These are phyloP conservation scores for Coccyzus lansbergi DNA, from an alignment of 2,797 vertebrate genomes.

Conservation along the genomic window DNA sequence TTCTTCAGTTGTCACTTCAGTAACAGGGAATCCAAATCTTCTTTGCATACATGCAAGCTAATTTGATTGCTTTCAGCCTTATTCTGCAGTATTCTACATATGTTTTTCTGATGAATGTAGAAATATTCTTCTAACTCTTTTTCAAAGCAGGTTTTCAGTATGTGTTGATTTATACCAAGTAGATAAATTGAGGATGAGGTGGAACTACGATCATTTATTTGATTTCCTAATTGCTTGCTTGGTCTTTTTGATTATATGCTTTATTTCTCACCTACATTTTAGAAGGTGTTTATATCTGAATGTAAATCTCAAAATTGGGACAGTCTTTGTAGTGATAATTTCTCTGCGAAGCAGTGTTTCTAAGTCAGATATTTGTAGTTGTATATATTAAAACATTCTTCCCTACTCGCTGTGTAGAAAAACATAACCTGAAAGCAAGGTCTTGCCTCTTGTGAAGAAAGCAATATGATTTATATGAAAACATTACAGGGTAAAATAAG, in stretches of 20 bases:
- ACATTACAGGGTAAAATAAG: not conserved
- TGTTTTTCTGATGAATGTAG: not conserved
- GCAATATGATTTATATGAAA: not conserved
- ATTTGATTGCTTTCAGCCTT: not conserved
- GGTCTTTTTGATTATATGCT: not conserved
- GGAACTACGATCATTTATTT: not conserved
- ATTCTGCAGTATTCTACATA: not conserved
- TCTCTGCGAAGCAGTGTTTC: not conserved
- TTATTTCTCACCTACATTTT: not conserved
- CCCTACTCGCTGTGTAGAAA: not conserved
- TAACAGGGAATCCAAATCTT: not conserved
- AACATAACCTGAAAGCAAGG: not conserved
- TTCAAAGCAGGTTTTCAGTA: not conserved
- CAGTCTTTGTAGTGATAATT: not conserved
- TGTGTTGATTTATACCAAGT: not conserved
- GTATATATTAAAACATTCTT: not conserved
- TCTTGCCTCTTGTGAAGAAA: not conserved
- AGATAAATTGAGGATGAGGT: not conserved
- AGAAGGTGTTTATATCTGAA: not conserved
- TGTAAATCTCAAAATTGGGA: not conserved
- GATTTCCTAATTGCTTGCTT: not conserved
- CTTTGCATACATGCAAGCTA: not conserved
- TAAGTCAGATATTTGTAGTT: not conserved
- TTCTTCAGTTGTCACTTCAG: not conserved
- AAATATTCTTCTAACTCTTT: not conserved